These are phyloP conservation scores for Carollia perspicillata DNA, from an alignment of 2,113 vertebrate genomes.

Conservation along the genomic window DNA sequence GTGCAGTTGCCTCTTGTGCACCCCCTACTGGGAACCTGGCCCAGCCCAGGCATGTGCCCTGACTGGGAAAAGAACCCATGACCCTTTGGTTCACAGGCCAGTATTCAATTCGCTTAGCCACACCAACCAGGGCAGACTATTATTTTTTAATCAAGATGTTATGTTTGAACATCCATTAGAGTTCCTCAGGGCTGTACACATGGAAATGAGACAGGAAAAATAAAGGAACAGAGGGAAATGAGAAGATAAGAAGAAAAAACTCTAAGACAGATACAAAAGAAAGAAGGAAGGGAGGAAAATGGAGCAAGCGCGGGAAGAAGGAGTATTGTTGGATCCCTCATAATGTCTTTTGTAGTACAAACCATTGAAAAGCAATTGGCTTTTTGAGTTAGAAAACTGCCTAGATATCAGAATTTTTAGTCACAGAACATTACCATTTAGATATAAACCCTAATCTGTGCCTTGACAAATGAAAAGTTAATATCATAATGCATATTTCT, in stretches of 20 bases:
- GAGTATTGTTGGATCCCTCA: not conserved
- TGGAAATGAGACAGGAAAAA: not conserved
- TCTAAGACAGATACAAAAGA: not conserved
- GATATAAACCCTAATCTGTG: not conserved
- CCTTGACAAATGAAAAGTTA: conserved; percentile 58
- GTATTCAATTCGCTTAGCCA: no score
- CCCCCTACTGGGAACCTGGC: no score
- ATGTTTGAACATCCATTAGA: not conserved
- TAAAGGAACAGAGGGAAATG: not conserved
- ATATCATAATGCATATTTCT: conserved; percentile 4
- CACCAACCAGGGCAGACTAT: not conserved
- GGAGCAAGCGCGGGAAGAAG: not conserved
- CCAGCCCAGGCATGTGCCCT: no score
- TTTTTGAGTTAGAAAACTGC: conserved; percentile 28
- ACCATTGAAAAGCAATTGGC: not conserved
- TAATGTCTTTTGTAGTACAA: not conserved
- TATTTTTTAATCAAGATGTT: not conserved
- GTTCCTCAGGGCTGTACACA: not conserved
- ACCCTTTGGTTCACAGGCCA: no score
- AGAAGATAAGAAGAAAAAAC: not conserved
- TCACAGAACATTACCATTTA: conserved; percentile 47
- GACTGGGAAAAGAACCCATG: no score
- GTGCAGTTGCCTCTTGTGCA: no score
- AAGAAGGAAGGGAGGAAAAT: not conserved
- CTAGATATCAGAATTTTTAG: conserved; percentile 33